Percentiles rank a stretch among this genome's conserved stretches.
These are phyloP conservation scores for Stenodera caucasica DNA, from an alignment of 2,888 invertebrate species.

Conservation along the genomic window DNA sequence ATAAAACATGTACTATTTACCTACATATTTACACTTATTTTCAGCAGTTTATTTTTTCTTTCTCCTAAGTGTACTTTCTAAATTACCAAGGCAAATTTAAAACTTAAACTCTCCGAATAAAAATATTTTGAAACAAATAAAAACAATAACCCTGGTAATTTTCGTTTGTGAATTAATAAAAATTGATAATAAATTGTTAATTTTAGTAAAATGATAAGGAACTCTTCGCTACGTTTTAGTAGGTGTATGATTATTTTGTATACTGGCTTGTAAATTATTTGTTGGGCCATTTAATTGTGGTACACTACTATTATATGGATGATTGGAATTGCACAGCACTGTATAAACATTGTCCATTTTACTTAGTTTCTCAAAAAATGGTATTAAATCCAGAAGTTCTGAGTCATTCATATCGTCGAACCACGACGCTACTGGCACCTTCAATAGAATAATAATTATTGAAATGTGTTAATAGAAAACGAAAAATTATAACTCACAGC, in stretches of 20 bases:
- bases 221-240: conserved; percentile 49
- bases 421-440: conserved; percentile 99
- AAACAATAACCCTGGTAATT: conserved; percentile 28
- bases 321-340: conserved; percentile 90
- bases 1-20: conserved; percentile 16
- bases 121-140: conserved; percentile 41
- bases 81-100: conserved; percentile 23
- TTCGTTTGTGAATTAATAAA: conserved; percentile 9
- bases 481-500: conserved; percentile 73
- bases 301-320: conserved; percentile 67
- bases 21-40: conserved; percentile 25
- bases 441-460: conserved; percentile 36
- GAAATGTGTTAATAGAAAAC: background rate
- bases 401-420: conserved; percentile 99
- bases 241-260: conserved; percentile 40
- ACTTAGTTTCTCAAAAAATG: conserved; percentile 96
- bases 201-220: conserved; percentile 20
- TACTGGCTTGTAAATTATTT: conserved; percentile 28
- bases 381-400: conserved; percentile 95
- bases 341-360: conserved; percentile 97
- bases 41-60: background rate
- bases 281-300: conserved; percentile 45
- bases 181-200: conserved; percentile 5
- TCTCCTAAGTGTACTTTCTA: conserved; percentile 14
- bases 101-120: conserved; percentile 38